These are phyloP conservation scores for Eupsittula cactorum DNA, from an alignment of 2,113 vertebrate genomes.

Conservation along the genomic window DNA sequence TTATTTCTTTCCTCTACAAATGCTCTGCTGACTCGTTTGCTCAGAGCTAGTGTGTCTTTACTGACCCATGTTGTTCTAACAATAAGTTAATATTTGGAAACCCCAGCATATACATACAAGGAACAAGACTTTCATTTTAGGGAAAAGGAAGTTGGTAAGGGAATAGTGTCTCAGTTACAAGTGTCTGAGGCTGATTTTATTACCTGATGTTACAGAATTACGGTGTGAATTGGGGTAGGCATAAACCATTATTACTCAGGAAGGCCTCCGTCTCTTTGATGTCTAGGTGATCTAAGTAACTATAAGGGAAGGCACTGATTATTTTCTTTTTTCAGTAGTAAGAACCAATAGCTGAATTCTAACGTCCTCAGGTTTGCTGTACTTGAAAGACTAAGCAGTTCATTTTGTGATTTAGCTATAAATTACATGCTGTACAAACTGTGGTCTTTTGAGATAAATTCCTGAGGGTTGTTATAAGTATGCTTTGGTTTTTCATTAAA, in stretches of 20 bases:
- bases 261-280: neutral
- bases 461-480: neutral
- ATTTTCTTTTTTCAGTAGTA: neutral
- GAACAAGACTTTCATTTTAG: neutral
- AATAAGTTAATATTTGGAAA: neutral
- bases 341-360: neutral
- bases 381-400: neutral
- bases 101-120: neutral
- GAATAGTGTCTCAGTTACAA: neutral
- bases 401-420: neutral
- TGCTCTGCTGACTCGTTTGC: neutral
- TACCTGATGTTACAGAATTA: neutral
- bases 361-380: neutral
- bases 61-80: neutral
- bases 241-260: neutral
- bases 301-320: neutral
- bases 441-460: neutral
- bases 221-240: neutral
- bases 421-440: neutral
- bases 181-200: neutral
- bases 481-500: neutral
- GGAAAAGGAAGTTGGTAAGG: neutral
- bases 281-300: neutral
- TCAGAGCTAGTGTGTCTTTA: neutral
- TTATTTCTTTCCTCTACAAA: neutral